phyloP scores from a whole-genome alignment of 1,140 invertebrate species.

The Drosophila auraria region DNA sequence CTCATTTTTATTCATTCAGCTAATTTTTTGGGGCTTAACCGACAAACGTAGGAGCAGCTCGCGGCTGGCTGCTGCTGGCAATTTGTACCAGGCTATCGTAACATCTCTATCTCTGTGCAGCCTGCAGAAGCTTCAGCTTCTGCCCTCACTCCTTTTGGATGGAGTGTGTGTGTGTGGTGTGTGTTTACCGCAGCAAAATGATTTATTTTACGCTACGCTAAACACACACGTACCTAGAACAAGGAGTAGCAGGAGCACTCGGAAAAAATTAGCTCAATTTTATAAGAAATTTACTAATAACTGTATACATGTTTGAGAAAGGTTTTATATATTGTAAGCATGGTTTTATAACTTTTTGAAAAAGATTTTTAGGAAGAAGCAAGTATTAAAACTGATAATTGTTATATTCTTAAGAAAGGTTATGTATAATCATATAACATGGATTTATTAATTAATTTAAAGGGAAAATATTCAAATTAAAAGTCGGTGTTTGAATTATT shows the following conservation, averaged over 20 bases:
- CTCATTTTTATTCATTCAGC: slow-evolving; percentile 80
- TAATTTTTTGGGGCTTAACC: slow-evolving; percentile 51
- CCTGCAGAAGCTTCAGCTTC: slow-evolving; percentile 30
- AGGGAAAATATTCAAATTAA: no score
- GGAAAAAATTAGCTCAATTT: background rate
- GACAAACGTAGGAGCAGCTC: background rate
- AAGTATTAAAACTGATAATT: no score
- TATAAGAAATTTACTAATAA: background rate
- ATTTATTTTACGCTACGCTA: slow-evolving; percentile 80
- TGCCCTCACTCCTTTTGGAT: slow-evolving; percentile 10
- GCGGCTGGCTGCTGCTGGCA: slow-evolving; percentile 22
- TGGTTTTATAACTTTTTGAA: no score
- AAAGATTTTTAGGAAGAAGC: no score
- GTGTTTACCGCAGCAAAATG: slow-evolving; percentile 73
- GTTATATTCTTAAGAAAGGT: no score
- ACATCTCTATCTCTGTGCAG: slow-evolving; percentile 58
- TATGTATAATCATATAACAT: no score
- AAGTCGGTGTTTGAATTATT: no score
- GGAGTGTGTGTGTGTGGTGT: slow-evolving; percentile 18
- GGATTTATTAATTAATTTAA: no score
- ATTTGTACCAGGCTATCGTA: slow-evolving; percentile 50
- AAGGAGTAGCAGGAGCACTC: slow-evolving; percentile 6
- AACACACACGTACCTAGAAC: slow-evolving; percentile 66
- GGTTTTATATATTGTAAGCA: background rate
- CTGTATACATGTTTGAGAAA: background rate